Conservation (phyloP, 2,797 vertebrate genomes). For the Micromesistius poutassou region DNA sequence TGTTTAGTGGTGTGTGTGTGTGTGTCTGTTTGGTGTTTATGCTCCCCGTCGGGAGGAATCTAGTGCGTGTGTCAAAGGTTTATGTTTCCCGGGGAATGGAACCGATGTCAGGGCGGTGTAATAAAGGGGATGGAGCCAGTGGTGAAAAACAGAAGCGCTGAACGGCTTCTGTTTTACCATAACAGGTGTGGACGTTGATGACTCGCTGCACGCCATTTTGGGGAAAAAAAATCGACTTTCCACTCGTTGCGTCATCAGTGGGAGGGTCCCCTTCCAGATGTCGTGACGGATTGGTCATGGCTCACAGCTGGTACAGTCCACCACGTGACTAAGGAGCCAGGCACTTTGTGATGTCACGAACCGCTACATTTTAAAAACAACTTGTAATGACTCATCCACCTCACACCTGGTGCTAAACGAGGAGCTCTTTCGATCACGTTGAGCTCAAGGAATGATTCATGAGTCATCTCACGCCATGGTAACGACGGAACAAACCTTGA, state of each 20-base stretch:
- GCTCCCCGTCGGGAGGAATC: conserved; percentile 44
- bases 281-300: no score
- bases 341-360: not conserved
- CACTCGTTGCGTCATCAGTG: not conserved
- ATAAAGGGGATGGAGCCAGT: conserved; percentile 33
- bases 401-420: not conserved
- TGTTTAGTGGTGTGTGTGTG: no score
- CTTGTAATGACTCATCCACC: not conserved
- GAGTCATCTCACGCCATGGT: not conserved
- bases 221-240: not conserved
- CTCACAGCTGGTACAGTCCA: not conserved
- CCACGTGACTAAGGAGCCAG: not conserved
- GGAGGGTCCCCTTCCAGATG: not conserved
- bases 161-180: no score
- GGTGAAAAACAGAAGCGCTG: conserved; percentile 38
- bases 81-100: conserved; percentile 52
- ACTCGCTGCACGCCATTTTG: no score
- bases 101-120: conserved; percentile 36
- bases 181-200: no score
- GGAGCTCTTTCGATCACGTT: not conserved
- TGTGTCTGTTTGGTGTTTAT: conserved; percentile 44
- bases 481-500: no score
- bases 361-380: not conserved
- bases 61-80: conserved; percentile 37
- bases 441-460: not conserved